A percentile compares a stretch with the other conserved stretches of the same genome.
phyloP scores from a whole-genome alignment of 2,888 invertebrate species.

The Drosophila hamatofila region DNA sequence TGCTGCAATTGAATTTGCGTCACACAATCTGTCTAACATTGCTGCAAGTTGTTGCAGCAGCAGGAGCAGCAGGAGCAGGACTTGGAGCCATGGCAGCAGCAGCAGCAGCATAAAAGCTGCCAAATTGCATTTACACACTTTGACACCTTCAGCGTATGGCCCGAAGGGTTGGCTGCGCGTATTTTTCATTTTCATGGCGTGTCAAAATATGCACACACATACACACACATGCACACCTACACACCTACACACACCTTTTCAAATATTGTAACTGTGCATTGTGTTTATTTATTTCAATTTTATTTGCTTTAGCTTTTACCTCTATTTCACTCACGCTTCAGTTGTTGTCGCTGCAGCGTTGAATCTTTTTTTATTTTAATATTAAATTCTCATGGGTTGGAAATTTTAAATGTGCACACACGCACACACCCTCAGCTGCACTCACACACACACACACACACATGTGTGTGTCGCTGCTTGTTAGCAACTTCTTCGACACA shows the following conservation, averaged over 20 bases:
- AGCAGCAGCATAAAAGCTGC: slow-evolving; percentile 32
- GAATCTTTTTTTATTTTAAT: not conserved
- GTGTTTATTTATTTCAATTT: slow-evolving; percentile 29
- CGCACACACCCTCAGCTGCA: not conserved
- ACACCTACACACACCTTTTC: slow-evolving; percentile 5
- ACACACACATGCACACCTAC: not conserved
- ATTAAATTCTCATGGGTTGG: slow-evolving; percentile 25
- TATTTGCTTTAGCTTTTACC: slow-evolving; percentile 35
- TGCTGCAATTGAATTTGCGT: slow-evolving; percentile 56
- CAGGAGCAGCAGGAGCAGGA: slow-evolving; percentile 2
- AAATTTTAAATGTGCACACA: slow-evolving; percentile 5
- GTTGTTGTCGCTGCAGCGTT: slow-evolving; percentile 3
- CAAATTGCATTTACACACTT: slow-evolving; percentile 74
- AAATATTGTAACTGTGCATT: slow-evolving; percentile 12
- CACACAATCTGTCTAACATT: slow-evolving; percentile 54
- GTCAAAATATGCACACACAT: slow-evolving; percentile 48
- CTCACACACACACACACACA: not conserved
- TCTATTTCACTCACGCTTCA: slow-evolving; percentile 20
- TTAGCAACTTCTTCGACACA: slow-evolving; percentile 41
- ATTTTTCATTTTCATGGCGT: slow-evolving; percentile 59
- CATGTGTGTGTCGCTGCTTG: slow-evolving; percentile 22
- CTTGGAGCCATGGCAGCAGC: not conserved
- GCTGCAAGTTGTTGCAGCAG: slow-evolving; percentile 11
- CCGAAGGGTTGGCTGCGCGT: slow-evolving; percentile 17
- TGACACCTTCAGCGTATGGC: slow-evolving; percentile 42